Base-by-base conservation (phyloP, 23 tunicate genomes). In the Halocynthia aurantium region DNA sequence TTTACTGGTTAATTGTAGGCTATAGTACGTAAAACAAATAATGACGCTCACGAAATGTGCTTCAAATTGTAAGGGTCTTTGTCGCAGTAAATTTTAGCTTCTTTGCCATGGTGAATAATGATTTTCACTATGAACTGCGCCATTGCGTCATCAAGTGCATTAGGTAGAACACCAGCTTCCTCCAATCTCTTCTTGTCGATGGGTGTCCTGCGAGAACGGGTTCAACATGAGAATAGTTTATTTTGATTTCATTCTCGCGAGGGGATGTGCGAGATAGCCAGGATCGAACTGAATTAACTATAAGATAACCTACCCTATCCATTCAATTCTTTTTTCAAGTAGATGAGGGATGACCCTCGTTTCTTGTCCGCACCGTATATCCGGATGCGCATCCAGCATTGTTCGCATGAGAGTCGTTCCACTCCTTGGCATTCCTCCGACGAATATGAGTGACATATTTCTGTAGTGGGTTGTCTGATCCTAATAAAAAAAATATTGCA, bases 401-500 rank as follows among this genome's bases (percentile, higher is more conserved):
- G 66, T 54, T 17, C 85, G 66, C 85, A 81, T 81, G 15, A 81
- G 69, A 31, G 85, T 76, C 51, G 82, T 81, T 44, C 85, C 85
- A 10, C 81, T 73, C n/a, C 82, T 21, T 19, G 85, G 85, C 6
- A 81, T 81, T 53, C 85, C 85, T 7, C 85, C 85, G 2, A 81
- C 54, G 7, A 73, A 81, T 20, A 81, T 74, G 22, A 74, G 57
- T 31, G 44, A 31, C 44, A 31, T 31, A 31, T 31, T 31, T 31
- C 44, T 31, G 44, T 31, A 31, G 44, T 31, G 44, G 1, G 44
- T 31, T 31, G 44, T 31, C 44, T 31, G 44, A 31, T 31, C 44
- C 44, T 31, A 31, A 31, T 31, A 4, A 31, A 4, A 31, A 31
- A 31, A 4, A 31, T 31, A 31, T 31, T 31, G 44, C 44, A 1